Base-by-base conservation (phyloP, 2,113 vertebrate species). In the Sprattus sprattus region DNA sequence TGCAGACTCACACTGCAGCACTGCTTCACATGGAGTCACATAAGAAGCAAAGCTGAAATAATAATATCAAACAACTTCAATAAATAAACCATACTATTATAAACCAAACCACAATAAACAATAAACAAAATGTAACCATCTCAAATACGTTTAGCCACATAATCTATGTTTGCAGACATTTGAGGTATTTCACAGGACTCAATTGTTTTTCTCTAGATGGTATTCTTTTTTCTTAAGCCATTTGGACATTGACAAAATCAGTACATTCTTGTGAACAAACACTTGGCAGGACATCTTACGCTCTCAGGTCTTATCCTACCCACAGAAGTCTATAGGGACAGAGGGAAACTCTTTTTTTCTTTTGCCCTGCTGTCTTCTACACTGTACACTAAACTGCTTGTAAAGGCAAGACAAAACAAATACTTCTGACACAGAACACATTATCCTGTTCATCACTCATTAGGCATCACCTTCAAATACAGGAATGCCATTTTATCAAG, bases 171-270 rank as follows among this genome's bases (percentile, higher is more conserved):
- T 78, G 32, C 25, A 78, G 71, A 78, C 11, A 78, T 39, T 78
- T 78, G 71, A 78, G 71, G 71, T 78, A 78, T 78, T 78, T 78
- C 71, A 71, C 64, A 78, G 71, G 28, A 11, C 15, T 78, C 52
- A 18, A 57, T 15, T 54, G 11, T 57, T 25, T 67, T 78, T 78
- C 13, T 75, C 67, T 28, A 9, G 11, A 39, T 15, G 39, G 11
- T 78, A 18, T 15, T 78, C 13, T 67, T 67, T 71, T 71, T 32
- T 71, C 9, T 25, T 28, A 28, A 75, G 28, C 28, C 10, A 78
- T 78, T 16, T 78, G 71, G 71, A 78, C 71, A 39, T 10, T 67
- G 64, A 67, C 25, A 71, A 71, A 13, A 78, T 78, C 32, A 39
- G 71, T 78, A 78, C 71, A 78, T 78, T 78, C 32, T 32, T 78